Base-by-base conservation (phyloP, 1,140 invertebrate species). In the Anthonomus grandis region DNA sequence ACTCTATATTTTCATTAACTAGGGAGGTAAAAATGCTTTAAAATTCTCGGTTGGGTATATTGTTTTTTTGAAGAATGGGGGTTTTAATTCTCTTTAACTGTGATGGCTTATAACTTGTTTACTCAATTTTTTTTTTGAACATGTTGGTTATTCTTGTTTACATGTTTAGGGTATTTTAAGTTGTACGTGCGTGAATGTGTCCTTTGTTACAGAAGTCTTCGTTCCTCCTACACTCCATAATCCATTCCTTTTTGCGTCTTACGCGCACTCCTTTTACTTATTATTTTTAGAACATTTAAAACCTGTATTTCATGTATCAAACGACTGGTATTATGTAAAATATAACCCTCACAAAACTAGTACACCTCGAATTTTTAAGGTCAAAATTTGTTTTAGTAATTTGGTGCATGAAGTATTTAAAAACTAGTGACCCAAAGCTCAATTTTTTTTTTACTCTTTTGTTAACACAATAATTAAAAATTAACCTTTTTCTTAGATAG, bases 151-250 rank as follows among this genome's bases (percentile, higher is more conserved):
- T 39, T 50, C 41, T 49, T 55, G 36, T 55, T 54, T 54, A 45
- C 23, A 17, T 45, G 17, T 23, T 48, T 38, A 19, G 54, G 12
- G 9, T 48, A 46, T 39, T 57, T 57, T 57, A 48, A 57, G 54
- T 49, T 57, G n/a, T 49, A 15, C 34, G 37, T 57, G 56, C 45
- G 54, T 58, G 50, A 62, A 51, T 62, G 60, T 53, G 48, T 64
- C 63, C 63, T 62, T 56, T 62, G 64, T 59, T 63, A 59, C 64
- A 68, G 66, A 68, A 68, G 66, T 68, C 66, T 68, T 68, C 66
- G 57, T 60, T 68, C 64, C 66, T 66, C 64, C 62, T 63, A 67
- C 65, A 68, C 64, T 68, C 66, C 64, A 61, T 51, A 42, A 64
- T 68, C 64, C 66, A 68, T 68, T 68, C 66, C 64, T 66, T 63